Evolutionary conservation across 2,888 invertebrate species (phyloP).

Genomic region (Idaea dimidiata): DNA sequence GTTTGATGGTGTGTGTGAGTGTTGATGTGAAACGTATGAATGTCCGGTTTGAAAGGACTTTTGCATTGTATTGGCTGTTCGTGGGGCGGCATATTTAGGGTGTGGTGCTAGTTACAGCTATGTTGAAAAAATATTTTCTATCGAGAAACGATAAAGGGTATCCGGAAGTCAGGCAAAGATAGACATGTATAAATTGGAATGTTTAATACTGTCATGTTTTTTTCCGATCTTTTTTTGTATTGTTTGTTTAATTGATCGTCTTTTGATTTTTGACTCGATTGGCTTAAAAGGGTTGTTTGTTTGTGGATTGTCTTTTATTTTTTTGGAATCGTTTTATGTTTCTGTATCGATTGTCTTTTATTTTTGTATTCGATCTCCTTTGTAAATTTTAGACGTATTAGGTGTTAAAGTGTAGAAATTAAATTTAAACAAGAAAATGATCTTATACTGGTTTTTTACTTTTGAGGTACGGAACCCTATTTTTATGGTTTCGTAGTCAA

Average conservation of each 20-base stretch:
- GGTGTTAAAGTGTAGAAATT: neutral
- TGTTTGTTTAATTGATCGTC: too few species aligned
- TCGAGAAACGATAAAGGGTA: too few species aligned
- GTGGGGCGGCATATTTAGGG: neutral
- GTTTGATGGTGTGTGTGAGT: slow-evolving; percentile 48
- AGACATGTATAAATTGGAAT: too few species aligned
- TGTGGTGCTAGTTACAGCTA: neutral
- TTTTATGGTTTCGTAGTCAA: too few species aligned
- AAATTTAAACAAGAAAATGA: neutral
- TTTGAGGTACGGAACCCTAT: neutral
- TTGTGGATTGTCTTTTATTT: too few species aligned
- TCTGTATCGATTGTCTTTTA: neutral
- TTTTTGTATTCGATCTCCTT: neutral
- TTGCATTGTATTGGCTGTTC: slow-evolving; percentile 65
- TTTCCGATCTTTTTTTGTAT: too few species aligned
- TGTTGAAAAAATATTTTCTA: neutral
- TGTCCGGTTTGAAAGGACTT: slow-evolving; percentile 52
- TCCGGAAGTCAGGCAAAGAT: too few species aligned
- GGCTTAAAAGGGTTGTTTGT: too few species aligned
- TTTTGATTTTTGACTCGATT: too few species aligned
- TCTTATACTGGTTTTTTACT: neutral
- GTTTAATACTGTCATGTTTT: too few species aligned
- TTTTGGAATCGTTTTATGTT: neutral
- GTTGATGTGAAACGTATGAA: slow-evolving; percentile 66
- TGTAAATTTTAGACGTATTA: neutral